Evolutionary conservation across 1,140 invertebrate species (phyloP).

Genomic region (Leptoteleia sp.): DNA sequence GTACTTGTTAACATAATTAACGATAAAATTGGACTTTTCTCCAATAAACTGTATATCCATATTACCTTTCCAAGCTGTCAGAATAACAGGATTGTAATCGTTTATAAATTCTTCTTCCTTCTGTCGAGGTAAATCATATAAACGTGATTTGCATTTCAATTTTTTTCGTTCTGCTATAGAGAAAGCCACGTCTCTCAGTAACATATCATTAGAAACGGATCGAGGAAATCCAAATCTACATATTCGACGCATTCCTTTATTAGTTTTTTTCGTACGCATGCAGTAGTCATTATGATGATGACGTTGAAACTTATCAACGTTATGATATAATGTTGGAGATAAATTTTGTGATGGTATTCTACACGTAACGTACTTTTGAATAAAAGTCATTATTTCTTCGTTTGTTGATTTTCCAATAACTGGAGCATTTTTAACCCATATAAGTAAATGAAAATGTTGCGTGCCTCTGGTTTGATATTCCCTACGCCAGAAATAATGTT

Average conservation of each 20-base stretch:
- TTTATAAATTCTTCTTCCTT: slow-evolving; percentile 67
- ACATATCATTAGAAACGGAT: not conserved
- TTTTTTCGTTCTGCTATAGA: slow-evolving; percentile 20
- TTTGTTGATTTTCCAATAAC: slow-evolving; percentile 17
- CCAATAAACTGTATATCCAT: no score
- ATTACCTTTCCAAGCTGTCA: slow-evolving; percentile 37
- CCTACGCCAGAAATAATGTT: slow-evolving; percentile 60
- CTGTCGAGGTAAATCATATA: slow-evolving; percentile 69
- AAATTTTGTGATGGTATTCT: slow-evolving; percentile 7
- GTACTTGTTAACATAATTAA: no score
- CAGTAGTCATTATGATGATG: slow-evolving; percentile 26
- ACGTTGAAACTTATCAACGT: slow-evolving; percentile 15
- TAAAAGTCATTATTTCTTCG: slow-evolving; percentile 20
- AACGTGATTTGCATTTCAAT: slow-evolving; percentile 63
- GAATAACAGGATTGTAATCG: slow-evolving; percentile 73
- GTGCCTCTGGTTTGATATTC: slow-evolving; percentile 58
- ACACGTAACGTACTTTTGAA: slow-evolving; percentile 22
- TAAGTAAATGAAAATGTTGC: slow-evolving; percentile 42
- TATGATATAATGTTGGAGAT: slow-evolving; percentile 14
- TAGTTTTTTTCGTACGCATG: slow-evolving; percentile 12
- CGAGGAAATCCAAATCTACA: slow-evolving; percentile 34
- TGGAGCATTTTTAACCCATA: slow-evolving; percentile 62
- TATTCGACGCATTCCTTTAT: not conserved
- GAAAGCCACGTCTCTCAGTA: slow-evolving; percentile 9
- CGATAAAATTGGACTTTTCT: no score